These are phyloP conservation scores for Catharus bicknelli DNA, from an alignment of 2,113 vertebrate species.

Conservation along the genomic window DNA sequence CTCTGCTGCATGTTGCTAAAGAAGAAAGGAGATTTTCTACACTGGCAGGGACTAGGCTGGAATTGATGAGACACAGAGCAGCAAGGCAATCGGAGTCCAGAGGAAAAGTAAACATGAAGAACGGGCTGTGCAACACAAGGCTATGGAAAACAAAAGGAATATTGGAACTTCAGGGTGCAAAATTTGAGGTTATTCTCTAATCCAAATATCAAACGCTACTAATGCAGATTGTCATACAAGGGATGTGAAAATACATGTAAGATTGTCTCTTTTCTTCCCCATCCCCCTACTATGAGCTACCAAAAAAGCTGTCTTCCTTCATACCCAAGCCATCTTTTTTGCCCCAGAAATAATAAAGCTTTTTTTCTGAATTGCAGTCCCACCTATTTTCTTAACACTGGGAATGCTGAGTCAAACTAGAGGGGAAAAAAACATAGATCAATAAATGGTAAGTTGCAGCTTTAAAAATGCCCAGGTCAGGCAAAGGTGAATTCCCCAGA, in stretches of 20 bases:
- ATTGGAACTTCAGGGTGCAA: neutral
- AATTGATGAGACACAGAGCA: neutral
- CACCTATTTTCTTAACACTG: neutral
- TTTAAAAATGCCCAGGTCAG: neutral
- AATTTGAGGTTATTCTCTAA: neutral
- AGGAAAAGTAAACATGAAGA: neutral
- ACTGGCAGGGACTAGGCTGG: neutral
- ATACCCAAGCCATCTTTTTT: neutral
- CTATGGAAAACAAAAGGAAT: neutral
- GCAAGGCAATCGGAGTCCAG: neutral
- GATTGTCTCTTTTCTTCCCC: neutral
- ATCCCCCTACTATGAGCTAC: neutral
- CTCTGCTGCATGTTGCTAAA: neutral
- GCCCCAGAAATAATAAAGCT: neutral
- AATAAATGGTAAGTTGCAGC: neutral
- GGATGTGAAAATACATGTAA: neutral
- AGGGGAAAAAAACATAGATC: accelerated
- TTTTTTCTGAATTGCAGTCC: neutral
- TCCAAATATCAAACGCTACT: neutral
- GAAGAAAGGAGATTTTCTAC: neutral
- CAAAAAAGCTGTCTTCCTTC: neutral
- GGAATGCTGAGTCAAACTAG: neutral
- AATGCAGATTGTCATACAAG: neutral
- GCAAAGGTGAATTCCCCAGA: neutral
- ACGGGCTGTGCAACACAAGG: neutral